Evolutionary conservation across 64 coral and sea anemone genomes (phyloP).

Genomic region (Cladopsammia gracilis): DNA sequence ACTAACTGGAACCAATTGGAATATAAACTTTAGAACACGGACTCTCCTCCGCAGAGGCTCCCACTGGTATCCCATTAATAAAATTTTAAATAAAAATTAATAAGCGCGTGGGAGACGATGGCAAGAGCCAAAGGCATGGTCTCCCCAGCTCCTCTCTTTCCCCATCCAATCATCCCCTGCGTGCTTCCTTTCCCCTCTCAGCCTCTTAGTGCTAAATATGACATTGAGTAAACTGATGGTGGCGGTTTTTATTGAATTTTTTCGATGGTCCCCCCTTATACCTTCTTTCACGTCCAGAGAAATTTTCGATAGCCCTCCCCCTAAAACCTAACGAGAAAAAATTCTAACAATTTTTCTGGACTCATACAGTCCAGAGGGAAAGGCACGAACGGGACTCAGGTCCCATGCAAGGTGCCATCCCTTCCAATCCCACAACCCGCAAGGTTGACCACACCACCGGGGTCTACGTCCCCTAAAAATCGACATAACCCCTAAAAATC

Average conservation of each 20-base stretch:
- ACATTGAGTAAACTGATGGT: neutral
- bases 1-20: neutral
- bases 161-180: neutral
- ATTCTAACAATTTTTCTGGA: too few species aligned
- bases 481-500: neutral
- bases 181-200: neutral
- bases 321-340: neutral
- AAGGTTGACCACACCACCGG: too few species aligned
- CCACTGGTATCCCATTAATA: neutral
- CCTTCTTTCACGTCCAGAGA: neutral
- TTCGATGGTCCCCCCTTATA: conserved; percentile 33
- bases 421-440: too few species aligned
- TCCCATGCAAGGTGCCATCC: too few species aligned
- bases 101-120: neutral
- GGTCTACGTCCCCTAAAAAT: too few species aligned
- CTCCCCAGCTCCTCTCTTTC: neutral
- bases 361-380: too few species aligned
- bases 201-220: neutral
- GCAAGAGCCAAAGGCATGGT: neutral
- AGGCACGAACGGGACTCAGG: too few species aligned
- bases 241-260: neutral
- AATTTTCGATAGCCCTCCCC: neutral
- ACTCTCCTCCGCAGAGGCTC: neutral
- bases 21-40: neutral
- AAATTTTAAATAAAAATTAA: neutral